phyloP scores from a whole-genome alignment of 2,113 vertebrate species.

The Phainopepla nitens region DNA sequence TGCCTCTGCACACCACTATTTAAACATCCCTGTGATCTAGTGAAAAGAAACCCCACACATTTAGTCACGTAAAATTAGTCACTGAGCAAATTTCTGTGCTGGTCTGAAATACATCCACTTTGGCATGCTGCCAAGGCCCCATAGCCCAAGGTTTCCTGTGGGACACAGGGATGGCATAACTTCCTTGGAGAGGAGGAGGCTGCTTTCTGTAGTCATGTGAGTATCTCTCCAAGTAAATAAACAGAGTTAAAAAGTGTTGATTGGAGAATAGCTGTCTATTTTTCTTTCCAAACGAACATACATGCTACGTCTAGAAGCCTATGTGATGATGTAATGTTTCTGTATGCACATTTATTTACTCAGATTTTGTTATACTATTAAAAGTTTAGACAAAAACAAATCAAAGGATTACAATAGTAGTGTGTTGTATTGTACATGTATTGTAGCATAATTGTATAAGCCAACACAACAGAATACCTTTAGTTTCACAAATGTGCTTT shows the following conservation, averaged over 20 bases:
- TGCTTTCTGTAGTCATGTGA: not conserved
- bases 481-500: not conserved
- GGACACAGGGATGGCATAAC: not conserved
- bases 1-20: not conserved
- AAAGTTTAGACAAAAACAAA: not conserved
- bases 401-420: not conserved
- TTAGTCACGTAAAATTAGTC: not conserved
- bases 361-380: not conserved
- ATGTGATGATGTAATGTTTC: not conserved
- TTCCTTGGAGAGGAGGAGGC: not conserved
- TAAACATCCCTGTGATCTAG: not conserved
- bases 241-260: not conserved
- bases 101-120: not conserved
- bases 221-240: not conserved
- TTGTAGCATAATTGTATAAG: not conserved
- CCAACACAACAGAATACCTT: not conserved
- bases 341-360: not conserved
- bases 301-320: not conserved
- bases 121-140: not conserved
- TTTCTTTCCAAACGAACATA: not conserved
- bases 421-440: not conserved
- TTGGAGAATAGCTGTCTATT: not conserved
- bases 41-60: not conserved
- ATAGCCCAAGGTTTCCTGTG: not conserved
- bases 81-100: not conserved